Evolutionary conservation across 2,113 vertebrate genomes (phyloP).

Genomic region (Sakesphorus luctuosus): DNA sequence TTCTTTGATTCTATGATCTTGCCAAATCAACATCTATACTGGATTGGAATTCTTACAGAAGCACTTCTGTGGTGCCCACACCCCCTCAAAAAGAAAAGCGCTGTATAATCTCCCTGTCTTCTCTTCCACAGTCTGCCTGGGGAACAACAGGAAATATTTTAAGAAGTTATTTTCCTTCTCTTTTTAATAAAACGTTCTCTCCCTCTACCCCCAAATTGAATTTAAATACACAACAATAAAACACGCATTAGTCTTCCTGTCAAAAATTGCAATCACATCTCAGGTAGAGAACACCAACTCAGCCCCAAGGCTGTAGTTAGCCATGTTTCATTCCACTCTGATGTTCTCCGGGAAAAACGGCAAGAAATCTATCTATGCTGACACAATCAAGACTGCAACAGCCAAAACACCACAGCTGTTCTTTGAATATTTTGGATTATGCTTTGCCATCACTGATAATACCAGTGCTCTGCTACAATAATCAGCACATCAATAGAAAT

Average conservation of each 20-base stretch:
- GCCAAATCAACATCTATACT: neutral
- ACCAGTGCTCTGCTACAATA: slow-evolving; percentile 12
- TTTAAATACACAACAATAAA: slow-evolving; percentile 70
- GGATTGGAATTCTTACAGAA: neutral
- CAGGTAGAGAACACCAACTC: slow-evolving; percentile 8
- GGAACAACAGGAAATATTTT: slow-evolving; percentile 15
- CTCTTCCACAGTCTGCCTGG: neutral
- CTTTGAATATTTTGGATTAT: slow-evolving; percentile 41
- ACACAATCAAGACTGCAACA: slow-evolving; percentile 44
- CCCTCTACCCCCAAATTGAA: slow-evolving; percentile 49
- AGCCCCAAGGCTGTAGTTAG: slow-evolving; percentile 37
- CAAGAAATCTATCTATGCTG: slow-evolving; percentile 34
- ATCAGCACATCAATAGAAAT: neutral
- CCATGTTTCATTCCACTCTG: slow-evolving; percentile 27
- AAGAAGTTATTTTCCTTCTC: slow-evolving; percentile 4
- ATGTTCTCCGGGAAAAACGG: neutral
- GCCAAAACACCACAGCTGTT: slow-evolving; percentile 27
- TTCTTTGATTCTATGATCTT: neutral
- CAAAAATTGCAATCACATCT: slow-evolving; percentile 45
- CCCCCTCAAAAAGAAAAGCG: neutral
- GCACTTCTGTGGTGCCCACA: neutral
- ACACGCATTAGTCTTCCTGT: slow-evolving; percentile 47
- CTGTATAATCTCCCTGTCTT: neutral
- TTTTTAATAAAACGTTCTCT: slow-evolving; percentile 54
- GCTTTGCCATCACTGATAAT: neutral